phyloP scores from a whole-genome alignment of 2,888 invertebrate genomes.

The Aquatica leii region DNA sequence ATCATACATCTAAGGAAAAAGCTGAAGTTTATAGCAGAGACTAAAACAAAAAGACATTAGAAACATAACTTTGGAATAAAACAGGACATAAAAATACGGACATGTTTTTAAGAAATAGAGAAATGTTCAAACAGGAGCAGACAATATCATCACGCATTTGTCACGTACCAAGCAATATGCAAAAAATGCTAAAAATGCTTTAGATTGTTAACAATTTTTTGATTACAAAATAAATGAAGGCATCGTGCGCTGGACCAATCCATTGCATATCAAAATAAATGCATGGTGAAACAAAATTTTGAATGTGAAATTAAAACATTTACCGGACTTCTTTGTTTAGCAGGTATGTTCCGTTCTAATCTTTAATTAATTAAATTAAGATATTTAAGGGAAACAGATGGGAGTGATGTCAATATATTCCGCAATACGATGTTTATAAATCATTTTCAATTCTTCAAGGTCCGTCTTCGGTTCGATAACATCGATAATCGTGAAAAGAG shows the following conservation, averaged over 20 bases:
- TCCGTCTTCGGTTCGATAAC: not conserved
- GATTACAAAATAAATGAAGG: not conserved
- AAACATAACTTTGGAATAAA: not conserved
- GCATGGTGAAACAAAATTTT: not conserved
- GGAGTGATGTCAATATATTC: not conserved
- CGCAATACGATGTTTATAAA: not conserved
- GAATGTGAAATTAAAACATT: not conserved
- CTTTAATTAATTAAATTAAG: too few relatives aligned
- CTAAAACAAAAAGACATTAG: not conserved
- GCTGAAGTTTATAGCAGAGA: not conserved
- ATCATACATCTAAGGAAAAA: too few relatives aligned
- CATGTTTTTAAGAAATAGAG: too few relatives aligned
- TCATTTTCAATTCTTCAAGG: not conserved
- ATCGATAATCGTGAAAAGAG: not conserved
- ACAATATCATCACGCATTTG: too few relatives aligned
- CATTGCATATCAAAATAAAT: not conserved
- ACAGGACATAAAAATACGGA: too few relatives aligned
- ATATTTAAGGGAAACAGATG: constrained; percentile 1
- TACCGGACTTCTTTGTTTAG: not conserved
- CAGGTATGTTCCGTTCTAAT: constrained; percentile 1
- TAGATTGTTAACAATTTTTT: constrained; percentile 6
- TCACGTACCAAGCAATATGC: too few relatives aligned
- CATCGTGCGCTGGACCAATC: not conserved
- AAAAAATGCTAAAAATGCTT: not conserved
- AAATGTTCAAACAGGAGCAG: too few relatives aligned